These are phyloP conservation scores for Exocentrus adspersus DNA, from an alignment of 2,888 invertebrate species.

Conservation along the genomic window DNA sequence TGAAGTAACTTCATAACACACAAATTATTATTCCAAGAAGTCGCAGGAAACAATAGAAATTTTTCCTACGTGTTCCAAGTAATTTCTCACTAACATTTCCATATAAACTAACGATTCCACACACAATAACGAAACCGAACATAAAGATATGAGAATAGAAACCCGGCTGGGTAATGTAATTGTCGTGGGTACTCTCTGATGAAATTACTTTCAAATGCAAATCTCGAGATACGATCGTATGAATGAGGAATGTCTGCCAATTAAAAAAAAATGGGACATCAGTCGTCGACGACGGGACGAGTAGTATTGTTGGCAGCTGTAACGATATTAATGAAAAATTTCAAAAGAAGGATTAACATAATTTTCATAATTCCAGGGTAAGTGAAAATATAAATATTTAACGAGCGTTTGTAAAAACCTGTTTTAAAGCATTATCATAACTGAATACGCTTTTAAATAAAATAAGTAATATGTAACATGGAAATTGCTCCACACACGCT, in stretches of 20 bases:
- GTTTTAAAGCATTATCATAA: not conserved
- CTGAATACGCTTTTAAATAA: constrained; percentile 1
- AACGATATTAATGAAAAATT: not conserved
- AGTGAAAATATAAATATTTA: constrained; percentile 3
- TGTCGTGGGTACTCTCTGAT: not conserved
- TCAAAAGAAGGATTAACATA: not conserved
- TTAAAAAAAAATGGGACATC: constrained; percentile 5
- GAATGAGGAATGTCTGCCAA: constrained; percentile 1
- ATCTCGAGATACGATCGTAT: constrained; percentile 7
- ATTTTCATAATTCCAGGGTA: not conserved
- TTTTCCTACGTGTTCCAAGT: not conserved
- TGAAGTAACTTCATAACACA: not conserved
- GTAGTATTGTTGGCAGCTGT: not conserved
- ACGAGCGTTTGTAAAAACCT: not conserved
- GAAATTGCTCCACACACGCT: not conserved
- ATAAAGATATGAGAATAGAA: not conserved
- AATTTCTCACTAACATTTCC: not conserved
- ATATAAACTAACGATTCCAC: not conserved
- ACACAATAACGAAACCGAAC: not conserved
- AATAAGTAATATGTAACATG: not conserved
- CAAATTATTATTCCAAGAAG: not conserved
- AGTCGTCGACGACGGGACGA: not conserved
- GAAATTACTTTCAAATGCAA: constrained; percentile 7
- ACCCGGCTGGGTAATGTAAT: not conserved
- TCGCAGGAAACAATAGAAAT: not conserved